These are phyloP conservation scores for Brachyptera putata DNA, from an alignment of 2,888 invertebrate species.

Conservation along the genomic window DNA sequence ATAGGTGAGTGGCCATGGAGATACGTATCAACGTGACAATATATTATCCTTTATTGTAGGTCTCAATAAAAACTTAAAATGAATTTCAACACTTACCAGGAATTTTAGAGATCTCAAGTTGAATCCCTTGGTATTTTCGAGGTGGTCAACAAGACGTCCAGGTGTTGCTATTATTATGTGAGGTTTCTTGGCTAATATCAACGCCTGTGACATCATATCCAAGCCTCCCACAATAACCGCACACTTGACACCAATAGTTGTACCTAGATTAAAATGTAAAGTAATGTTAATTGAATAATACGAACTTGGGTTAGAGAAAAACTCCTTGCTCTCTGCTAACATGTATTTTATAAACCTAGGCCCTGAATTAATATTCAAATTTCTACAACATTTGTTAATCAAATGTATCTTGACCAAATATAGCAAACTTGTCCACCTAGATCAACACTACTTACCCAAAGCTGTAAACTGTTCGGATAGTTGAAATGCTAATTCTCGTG, in stretches of 20 bases:
- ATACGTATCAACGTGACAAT: too few relatives aligned
- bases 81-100: constrained; percentile 71
- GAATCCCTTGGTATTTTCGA: constrained; percentile 98
- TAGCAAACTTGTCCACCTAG: too few relatives aligned
- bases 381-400: too few relatives aligned
- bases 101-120: constrained; percentile 83
- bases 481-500: constrained; percentile 96
- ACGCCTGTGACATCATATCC: constrained; percentile 94
- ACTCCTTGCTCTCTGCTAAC: too few relatives aligned
- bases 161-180: constrained; percentile 97
- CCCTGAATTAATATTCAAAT: too few relatives aligned
- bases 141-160: constrained; percentile 90
- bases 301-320: background rate
- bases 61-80: too few relatives aligned
- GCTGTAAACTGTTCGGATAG: constrained; percentile 99
- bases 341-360: too few relatives aligned
- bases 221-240: constrained; percentile 97
- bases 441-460: constrained; percentile 59
- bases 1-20: too few relatives aligned
- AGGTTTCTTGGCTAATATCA: constrained; percentile 90
- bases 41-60: too few relatives aligned
- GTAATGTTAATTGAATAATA: too few relatives aligned
- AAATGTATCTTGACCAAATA: too few relatives aligned
- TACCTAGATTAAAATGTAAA: constrained; percentile 50
- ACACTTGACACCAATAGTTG: constrained; percentile 89